phyloP scores from a whole-genome alignment of 2,113 vertebrate genomes.

The Enhydra lutris region DNA sequence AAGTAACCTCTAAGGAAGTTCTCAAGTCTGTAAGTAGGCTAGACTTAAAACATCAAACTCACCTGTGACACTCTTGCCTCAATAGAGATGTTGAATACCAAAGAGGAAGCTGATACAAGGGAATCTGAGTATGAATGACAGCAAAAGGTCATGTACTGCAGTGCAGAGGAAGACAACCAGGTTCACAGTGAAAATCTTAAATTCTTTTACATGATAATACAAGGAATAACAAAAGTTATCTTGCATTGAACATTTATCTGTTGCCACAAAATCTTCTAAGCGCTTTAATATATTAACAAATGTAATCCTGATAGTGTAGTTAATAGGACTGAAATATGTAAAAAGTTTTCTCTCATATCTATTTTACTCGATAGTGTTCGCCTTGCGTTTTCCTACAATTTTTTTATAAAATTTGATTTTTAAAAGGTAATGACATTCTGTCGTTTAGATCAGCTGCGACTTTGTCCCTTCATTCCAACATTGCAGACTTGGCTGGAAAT shows the following conservation, averaged over 20 bases:
- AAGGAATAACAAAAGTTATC: not conserved
- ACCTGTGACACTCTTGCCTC: not conserved
- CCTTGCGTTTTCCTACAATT: not conserved
- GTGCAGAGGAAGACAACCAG: not conserved
- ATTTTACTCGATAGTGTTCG: not conserved
- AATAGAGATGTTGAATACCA: not conserved
- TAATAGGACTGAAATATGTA: not conserved
- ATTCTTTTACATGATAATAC: not conserved
- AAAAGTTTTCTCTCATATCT: not conserved
- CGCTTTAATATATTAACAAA: not conserved
- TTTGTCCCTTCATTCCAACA: not conserved
- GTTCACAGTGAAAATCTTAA: not conserved
- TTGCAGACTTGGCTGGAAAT: not conserved
- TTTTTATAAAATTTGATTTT: not conserved
- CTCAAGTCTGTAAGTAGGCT: constrained; percentile 30
- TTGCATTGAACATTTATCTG: not conserved
- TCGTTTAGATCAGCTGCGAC: not conserved
- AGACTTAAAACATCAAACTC: constrained; percentile 3
- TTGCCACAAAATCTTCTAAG: not conserved
- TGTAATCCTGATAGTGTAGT: not conserved
- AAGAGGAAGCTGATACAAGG: not conserved
- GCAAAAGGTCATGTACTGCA: not conserved
- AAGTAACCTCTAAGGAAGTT: constrained; percentile 51
- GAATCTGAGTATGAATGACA: not conserved
- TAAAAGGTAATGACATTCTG: not conserved